A percentile compares a stretch with the other conserved stretches of the same genome.
These are phyloP conservation scores for Euspilapteryx auroguttella DNA, from an alignment of 2,888 invertebrate species.

Conservation along the genomic window DNA sequence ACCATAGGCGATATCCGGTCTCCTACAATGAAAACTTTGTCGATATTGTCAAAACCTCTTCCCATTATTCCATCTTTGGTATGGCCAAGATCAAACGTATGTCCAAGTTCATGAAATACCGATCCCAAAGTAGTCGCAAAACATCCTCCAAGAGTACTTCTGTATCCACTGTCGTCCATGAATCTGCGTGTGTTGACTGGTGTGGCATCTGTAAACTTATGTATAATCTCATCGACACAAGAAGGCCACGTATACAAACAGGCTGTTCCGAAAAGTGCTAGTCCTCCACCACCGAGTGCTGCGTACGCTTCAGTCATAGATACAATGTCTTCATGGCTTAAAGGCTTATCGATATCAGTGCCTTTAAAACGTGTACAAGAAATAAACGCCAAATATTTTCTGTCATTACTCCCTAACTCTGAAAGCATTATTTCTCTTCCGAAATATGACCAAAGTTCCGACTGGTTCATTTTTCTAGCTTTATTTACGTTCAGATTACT, in stretches of 20 bases:
- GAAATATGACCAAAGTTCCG: slow-evolving; percentile 82
- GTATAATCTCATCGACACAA: slow-evolving; percentile 66
- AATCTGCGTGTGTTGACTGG: slow-evolving; percentile 71
- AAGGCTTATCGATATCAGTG: slow-evolving; percentile 59
- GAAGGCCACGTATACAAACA: slow-evolving; percentile 91
- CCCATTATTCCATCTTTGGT: slow-evolving; percentile 92
- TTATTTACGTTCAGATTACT: slow-evolving; percentile 71
- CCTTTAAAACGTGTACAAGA: slow-evolving; percentile 83
- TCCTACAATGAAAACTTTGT: slow-evolving; percentile 72
- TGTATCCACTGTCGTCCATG: slow-evolving; percentile 92
- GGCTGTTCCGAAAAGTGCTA: slow-evolving; percentile 89
- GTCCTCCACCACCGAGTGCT: slow-evolving; percentile 89
- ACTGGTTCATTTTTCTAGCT: slow-evolving; percentile 73
- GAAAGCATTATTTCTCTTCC: slow-evolving; percentile 83
- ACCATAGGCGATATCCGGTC: slow-evolving; percentile 42
- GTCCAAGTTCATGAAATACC: slow-evolving; percentile 90
- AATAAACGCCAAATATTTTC: slow-evolving; percentile 88
- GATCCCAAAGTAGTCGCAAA: slow-evolving; percentile 90
- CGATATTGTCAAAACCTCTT: slow-evolving; percentile 82
- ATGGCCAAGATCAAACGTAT: slow-evolving; percentile 93
- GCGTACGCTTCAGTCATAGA: slow-evolving; percentile 77
- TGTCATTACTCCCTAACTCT: slow-evolving; percentile 61
- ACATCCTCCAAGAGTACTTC: slow-evolving; percentile 84
- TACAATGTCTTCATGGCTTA: slow-evolving; percentile 70
- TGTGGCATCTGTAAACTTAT: slow-evolving; percentile 47